Percentiles rank a stretch among this genome's conserved stretches.
phyloP scores from a whole-genome alignment of 2,113 vertebrate genomes.

The Emydocephalus ijimae region DNA sequence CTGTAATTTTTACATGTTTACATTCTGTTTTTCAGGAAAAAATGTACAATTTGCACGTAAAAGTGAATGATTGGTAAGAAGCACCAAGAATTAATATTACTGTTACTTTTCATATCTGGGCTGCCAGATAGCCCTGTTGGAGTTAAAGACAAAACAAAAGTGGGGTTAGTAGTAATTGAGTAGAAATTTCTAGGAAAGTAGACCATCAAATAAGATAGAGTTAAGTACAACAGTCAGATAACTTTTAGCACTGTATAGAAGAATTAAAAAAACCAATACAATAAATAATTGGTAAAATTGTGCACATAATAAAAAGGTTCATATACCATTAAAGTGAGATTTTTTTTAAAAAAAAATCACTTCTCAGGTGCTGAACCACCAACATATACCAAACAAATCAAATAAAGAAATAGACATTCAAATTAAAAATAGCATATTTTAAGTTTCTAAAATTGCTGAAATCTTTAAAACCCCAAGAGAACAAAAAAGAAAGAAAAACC shows the following conservation, averaged over 20 bases:
- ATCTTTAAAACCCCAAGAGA: neutral
- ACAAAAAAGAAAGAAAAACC: neutral
- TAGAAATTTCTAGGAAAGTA: neutral
- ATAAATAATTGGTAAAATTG: neutral
- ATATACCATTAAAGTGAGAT: neutral
- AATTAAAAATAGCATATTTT: neutral
- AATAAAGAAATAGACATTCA: neutral
- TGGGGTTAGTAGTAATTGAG: neutral
- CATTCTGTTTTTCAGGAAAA: conserved; percentile 60
- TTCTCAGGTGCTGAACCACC: neutral
- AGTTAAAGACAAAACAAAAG: neutral
- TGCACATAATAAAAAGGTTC: neutral
- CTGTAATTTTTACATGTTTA: neutral
- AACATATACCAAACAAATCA: neutral
- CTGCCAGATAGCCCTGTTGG: neutral
- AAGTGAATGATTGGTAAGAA: conserved; percentile 69
- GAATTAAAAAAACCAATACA: neutral
- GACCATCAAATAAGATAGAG: neutral
- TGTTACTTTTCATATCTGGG: neutral
- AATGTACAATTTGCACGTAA: conserved; percentile 72
- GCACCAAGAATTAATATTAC: neutral
- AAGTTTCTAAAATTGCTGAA: neutral
- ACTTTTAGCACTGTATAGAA: neutral
- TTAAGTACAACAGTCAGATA: neutral
- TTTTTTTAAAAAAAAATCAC: neutral